Conservation (phyloP, 2,113 vertebrate species). For the Columba livia region DNA sequence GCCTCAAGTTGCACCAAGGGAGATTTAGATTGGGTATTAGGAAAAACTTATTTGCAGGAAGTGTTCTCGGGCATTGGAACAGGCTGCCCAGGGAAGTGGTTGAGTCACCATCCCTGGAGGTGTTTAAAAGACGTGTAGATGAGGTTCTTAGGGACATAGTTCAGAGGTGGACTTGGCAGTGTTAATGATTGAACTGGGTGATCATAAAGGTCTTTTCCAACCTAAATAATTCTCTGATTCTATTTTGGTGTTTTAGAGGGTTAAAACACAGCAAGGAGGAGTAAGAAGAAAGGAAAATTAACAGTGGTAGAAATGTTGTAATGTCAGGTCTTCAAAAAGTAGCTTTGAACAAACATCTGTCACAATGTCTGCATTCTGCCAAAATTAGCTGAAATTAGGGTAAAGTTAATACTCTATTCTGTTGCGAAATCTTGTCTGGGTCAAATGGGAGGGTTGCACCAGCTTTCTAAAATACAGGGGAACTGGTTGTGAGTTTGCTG, state of each 20-base stretch:
- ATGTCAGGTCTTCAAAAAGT: background rate
- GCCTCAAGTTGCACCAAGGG: accelerated
- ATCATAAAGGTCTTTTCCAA: background rate
- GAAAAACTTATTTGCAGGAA: background rate
- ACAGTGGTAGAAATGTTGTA: background rate
- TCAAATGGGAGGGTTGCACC: background rate
- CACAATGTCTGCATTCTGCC: background rate
- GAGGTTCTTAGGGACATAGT: too few relatives aligned
- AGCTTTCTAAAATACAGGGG: background rate
- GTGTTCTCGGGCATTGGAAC: accelerated
- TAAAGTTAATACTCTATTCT: background rate
- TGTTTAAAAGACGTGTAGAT: background rate
- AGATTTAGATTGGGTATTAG: background rate
- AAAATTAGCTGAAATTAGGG: background rate
- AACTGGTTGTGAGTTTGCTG: background rate
- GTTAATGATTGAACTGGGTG: background rate
- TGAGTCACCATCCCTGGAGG: background rate
- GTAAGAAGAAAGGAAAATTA: background rate
- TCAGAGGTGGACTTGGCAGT: background rate
- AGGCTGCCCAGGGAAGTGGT: background rate
- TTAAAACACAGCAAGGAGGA: background rate
- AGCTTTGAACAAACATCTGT: background rate
- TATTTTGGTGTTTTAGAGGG: background rate
- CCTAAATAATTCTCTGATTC: background rate
- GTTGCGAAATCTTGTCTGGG: background rate